Conservation (phyloP, 1,140 invertebrate species). For the Patella vulgata region DNA sequence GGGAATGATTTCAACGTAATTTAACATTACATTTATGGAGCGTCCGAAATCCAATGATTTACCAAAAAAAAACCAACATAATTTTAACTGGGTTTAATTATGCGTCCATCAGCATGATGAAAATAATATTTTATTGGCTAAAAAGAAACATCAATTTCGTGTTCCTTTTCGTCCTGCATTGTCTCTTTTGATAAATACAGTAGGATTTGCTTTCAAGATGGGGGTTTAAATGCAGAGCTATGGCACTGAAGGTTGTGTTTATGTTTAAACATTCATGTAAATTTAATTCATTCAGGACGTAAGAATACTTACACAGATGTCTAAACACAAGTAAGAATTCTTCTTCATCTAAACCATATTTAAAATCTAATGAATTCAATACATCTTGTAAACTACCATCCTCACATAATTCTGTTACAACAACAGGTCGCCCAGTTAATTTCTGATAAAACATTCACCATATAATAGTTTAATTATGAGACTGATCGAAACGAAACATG, state of each 20-base stretch:
- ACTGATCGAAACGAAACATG: background rate
- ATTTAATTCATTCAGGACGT: too few relatives aligned
- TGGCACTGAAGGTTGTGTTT: too few relatives aligned
- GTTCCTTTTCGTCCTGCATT: background rate
- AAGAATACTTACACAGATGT: conserved; percentile 76
- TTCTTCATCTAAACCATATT: conserved; percentile 89
- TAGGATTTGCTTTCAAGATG: too few relatives aligned
- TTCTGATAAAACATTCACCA: conserved; percentile 67
- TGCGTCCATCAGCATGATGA: background rate
- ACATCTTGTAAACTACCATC: conserved; percentile 88
- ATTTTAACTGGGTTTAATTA: background rate
- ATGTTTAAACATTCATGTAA: too few relatives aligned
- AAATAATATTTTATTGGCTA: background rate
- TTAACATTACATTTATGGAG: background rate
- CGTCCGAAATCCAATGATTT: conserved; percentile 1
- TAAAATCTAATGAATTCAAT: conserved; percentile 94
- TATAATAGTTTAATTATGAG: background rate
- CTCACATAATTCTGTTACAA: conserved; percentile 97
- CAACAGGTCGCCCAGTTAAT: conserved; percentile 89
- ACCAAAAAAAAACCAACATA: conserved; percentile 4
- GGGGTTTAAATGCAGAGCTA: too few relatives aligned
- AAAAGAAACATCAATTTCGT: background rate
- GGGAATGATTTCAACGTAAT: background rate
- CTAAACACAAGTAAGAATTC: conserved; percentile 92
- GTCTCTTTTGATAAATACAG: too few relatives aligned